Conservation (phyloP, 1,140 invertebrate species). For the Camponotus vicinus region DNA sequence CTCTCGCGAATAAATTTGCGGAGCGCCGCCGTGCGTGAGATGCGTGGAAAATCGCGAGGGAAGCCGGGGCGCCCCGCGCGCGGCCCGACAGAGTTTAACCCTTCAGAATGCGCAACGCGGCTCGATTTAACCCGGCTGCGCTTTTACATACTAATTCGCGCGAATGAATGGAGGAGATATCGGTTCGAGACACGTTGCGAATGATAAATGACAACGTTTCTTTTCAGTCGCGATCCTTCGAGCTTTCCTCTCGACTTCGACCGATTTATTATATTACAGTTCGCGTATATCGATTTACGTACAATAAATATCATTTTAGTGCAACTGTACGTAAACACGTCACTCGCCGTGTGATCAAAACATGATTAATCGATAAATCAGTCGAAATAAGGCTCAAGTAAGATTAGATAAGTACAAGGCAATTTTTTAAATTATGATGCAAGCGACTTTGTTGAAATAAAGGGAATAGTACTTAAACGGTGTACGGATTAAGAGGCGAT, state of each 20-base stretch:
- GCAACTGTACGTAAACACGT: slow-evolving; percentile 33
- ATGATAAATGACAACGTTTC: background rate
- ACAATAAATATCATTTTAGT: background rate
- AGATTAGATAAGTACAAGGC: slow-evolving; percentile 27
- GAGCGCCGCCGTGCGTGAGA: slow-evolving; percentile 50
- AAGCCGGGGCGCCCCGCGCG: slow-evolving; percentile 1
- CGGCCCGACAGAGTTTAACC: background rate
- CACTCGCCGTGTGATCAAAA: slow-evolving; percentile 7
- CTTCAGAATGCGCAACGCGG: background rate
- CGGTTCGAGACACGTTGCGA: background rate
- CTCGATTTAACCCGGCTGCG: background rate
- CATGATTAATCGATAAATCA: slow-evolving; percentile 32
- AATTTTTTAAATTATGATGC: slow-evolving; percentile 6
- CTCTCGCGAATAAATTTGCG: slow-evolving; percentile 76
- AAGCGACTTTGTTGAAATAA: background rate
- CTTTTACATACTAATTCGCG: background rate
- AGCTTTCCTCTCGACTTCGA: background rate
- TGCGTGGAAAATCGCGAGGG: slow-evolving; percentile 1
- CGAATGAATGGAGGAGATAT: background rate
- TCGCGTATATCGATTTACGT: background rate
- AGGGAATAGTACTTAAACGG: background rate
- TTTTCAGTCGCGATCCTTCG: background rate
- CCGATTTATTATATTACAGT: background rate
- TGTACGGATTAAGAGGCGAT: background rate
- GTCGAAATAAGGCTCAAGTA: slow-evolving; percentile 15